Evolutionary conservation across 2,888 invertebrate species (phyloP).

Genomic region (Leucophenga montana): DNA sequence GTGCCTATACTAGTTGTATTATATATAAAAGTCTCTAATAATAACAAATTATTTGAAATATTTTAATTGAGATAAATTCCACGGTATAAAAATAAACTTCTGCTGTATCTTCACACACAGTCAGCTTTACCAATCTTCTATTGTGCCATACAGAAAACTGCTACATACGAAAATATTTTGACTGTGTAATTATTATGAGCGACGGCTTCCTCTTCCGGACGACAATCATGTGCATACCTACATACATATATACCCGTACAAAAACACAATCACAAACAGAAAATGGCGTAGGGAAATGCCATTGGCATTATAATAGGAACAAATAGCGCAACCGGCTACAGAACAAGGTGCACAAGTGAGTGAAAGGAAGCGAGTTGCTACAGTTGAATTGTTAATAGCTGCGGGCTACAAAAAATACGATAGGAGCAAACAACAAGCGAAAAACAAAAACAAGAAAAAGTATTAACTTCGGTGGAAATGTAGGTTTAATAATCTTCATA

Average conservation of each 20-base stretch:
- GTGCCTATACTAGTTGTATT: too few relatives aligned
- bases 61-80: too few relatives aligned
- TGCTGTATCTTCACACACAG: too few relatives aligned
- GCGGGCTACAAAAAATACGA: not conserved
- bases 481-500: too few relatives aligned
- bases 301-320: too few relatives aligned
- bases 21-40: too few relatives aligned
- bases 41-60: too few relatives aligned
- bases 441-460: not conserved
- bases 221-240: not conserved
- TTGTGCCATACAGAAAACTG: too few relatives aligned
- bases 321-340: not conserved
- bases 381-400: slow-evolving; percentile 7
- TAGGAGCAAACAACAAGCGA: not conserved
- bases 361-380: slow-evolving; percentile 2
- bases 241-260: slow-evolving; percentile 2
- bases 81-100: too few relatives aligned
- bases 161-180: not conserved
- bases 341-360: not conserved
- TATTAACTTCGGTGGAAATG: too few relatives aligned
- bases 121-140: too few relatives aligned
- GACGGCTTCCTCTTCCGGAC: slow-evolving; percentile 23
- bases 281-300: too few relatives aligned
- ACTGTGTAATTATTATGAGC: slow-evolving; percentile 25
- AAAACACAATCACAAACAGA: not conserved